These are phyloP conservation scores for Pseudocheirus occidentalis DNA, from an alignment of 2,797 vertebrate genomes.

Conservation along the genomic window DNA sequence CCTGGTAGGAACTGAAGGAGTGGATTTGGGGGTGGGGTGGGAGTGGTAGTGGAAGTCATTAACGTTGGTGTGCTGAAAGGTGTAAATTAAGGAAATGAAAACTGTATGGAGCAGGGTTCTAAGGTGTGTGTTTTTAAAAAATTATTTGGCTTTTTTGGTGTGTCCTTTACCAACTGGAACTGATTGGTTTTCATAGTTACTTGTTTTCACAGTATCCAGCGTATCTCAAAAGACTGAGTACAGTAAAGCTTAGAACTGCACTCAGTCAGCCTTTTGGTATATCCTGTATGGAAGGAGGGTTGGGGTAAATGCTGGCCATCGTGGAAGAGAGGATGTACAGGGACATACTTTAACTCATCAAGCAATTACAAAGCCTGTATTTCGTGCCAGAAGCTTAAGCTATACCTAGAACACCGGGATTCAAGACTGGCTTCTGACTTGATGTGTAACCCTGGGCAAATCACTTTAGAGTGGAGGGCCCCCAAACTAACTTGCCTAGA, in stretches of 20 bases:
- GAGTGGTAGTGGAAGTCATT: background rate
- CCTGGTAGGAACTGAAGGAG: background rate
- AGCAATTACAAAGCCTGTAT: background rate
- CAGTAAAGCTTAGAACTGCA: background rate
- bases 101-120: background rate
- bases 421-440: background rate
- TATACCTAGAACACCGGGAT: background rate
- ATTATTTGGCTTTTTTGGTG: background rate
- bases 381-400: background rate
- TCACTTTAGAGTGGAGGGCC: background rate
- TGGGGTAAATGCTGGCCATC: background rate
- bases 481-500: background rate
- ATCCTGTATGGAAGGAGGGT: background rate
- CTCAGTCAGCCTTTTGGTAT: background rate
- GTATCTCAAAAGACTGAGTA: background rate
- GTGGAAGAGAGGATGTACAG: background rate
- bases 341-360: background rate
- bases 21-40: background rate
- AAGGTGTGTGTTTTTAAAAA: background rate
- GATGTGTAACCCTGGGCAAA: background rate
- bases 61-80: background rate
- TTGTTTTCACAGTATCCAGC: background rate
- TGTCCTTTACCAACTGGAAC: background rate
- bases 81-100: background rate
- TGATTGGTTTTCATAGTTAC: background rate